A percentile compares a stretch with the other conserved stretches of the same genome.
These are phyloP conservation scores for Euphydryas editha DNA, from an alignment of 2,888 invertebrate genomes.

Conservation along the genomic window DNA sequence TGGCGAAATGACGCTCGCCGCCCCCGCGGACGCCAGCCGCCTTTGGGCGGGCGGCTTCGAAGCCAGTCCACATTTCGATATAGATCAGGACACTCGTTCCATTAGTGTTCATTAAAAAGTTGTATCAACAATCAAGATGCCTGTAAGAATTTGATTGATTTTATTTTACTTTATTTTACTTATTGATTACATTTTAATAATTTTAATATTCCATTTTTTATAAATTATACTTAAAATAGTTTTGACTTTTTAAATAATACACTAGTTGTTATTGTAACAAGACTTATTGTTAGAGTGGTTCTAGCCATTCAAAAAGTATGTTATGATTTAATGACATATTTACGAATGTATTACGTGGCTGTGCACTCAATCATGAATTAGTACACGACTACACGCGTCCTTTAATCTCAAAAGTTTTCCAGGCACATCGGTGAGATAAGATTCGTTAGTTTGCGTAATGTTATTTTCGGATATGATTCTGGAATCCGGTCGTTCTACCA, in stretches of 20 bases:
- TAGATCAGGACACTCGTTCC: slow-evolving; percentile 66
- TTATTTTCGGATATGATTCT: slow-evolving; percentile 80
- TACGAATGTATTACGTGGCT: slow-evolving; percentile 45
- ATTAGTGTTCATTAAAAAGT: slow-evolving; percentile 56
- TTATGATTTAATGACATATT: slow-evolving; percentile 21
- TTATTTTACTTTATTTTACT: too few relatives aligned
- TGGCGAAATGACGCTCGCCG: slow-evolving; percentile 48
- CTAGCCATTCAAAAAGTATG: neutral
- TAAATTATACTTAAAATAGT: too few relatives aligned
- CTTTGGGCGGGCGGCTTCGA: slow-evolving; percentile 70
- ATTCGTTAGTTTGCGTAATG: slow-evolving; percentile 63
- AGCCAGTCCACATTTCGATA: slow-evolving; percentile 69
- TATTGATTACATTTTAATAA: too few relatives aligned
- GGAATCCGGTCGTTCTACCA: slow-evolving; percentile 65
- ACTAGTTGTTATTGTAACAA: neutral
- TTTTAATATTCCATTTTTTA: too few relatives aligned
- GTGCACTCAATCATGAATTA: slow-evolving; percentile 37
- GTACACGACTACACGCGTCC: slow-evolving; percentile 40
- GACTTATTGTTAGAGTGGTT: neutral
- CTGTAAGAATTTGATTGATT: slow-evolving; percentile 60
- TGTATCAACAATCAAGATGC: slow-evolving; percentile 63
- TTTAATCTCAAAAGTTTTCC: slow-evolving; percentile 58
- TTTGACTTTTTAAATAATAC: neutral
- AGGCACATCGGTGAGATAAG: slow-evolving; percentile 57
- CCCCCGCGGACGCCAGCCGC: slow-evolving; percentile 57